Evolutionary conservation across 2,113 vertebrate species (phyloP).

Genomic region (Phrynosoma platyrhinos): DNA sequence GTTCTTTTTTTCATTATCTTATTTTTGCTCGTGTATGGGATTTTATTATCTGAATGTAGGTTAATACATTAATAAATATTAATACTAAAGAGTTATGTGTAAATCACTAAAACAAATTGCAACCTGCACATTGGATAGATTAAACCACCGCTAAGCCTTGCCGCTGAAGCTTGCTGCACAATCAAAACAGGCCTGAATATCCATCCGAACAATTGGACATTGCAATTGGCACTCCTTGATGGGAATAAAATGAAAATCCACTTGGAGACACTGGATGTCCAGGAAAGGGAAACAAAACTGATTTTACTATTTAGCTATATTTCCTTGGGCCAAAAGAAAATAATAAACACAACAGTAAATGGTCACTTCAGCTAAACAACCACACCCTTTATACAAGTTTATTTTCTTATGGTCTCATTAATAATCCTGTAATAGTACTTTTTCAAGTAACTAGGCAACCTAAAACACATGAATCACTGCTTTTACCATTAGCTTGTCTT

Average conservation of each 20-base stretch:
- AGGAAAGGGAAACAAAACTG: neutral
- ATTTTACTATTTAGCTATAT: neutral
- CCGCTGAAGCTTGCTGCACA: neutral
- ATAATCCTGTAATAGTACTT: conserved; percentile 10
- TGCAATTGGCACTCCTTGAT: neutral
- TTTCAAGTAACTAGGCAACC: conserved; percentile 48
- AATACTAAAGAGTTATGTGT: neutral
- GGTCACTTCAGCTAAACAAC: conserved; percentile 15
- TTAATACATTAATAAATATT: too few relatives aligned
- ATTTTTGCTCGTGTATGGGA: neutral
- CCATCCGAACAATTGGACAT: neutral
- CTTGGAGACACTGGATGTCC: neutral
- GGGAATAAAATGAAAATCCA: neutral
- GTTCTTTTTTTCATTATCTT: neutral
- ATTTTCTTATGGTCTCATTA: conserved; percentile 54
- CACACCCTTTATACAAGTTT: conserved; percentile 42
- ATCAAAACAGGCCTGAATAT: neutral
- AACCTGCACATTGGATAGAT: neutral
- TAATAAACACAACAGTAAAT: neutral
- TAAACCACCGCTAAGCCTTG: neutral
- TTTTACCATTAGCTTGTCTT: neutral
- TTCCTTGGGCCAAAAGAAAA: neutral
- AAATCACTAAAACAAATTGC: neutral
- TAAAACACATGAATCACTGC: neutral
- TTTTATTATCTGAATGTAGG: neutral